Conservation (phyloP, 2,113 vertebrate genomes). For the Tupaia chinensis region DNA sequence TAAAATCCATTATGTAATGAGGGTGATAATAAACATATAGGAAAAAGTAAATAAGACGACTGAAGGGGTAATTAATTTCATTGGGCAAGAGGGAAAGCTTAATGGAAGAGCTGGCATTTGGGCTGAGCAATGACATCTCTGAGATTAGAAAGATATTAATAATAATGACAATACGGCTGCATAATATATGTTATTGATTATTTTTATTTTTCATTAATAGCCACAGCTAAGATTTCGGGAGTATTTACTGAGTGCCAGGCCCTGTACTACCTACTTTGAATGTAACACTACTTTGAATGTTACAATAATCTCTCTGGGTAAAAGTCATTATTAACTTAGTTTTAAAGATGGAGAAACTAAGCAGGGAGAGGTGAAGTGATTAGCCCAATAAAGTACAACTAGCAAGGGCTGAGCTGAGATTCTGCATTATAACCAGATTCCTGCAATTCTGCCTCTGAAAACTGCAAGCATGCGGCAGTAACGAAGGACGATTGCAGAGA, state of each 20-base stretch:
- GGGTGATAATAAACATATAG: constrained; percentile 65
- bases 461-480: not conserved
- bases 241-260: not conserved
- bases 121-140: constrained; percentile 47
- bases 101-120: constrained; percentile 74
- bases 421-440: not conserved
- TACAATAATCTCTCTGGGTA: not conserved
- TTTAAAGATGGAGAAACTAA: not conserved
- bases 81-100: constrained; percentile 48
- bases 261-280: not conserved
- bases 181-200: constrained; percentile 65
- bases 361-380: not conserved
- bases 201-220: constrained; percentile 69
- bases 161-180: constrained; percentile 46
- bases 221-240: constrained; percentile 52
- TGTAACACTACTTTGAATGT: not conserved
- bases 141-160: constrained; percentile 71
- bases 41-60: constrained; percentile 76
- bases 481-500: not conserved
- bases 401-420: not conserved
- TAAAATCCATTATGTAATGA: constrained; percentile 74
- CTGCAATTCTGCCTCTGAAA: not conserved
- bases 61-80: constrained; percentile 72
- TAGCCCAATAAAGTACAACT: not conserved
- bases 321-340: not conserved